Evolutionary conservation across 2,888 invertebrate species (phyloP).

Genomic region (Drosophila siamana): DNA sequence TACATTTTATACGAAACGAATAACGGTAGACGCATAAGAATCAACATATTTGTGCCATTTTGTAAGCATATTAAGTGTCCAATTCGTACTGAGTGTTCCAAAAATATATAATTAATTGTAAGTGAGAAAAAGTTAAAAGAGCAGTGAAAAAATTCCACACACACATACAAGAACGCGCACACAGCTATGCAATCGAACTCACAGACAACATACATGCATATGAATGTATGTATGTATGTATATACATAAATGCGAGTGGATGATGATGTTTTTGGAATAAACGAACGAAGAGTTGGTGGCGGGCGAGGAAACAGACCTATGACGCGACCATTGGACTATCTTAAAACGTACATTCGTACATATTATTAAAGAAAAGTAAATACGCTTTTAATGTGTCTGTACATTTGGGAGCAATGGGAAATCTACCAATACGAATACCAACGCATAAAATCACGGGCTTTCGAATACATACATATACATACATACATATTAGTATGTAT

Average conservation of each 20-base stretch:
- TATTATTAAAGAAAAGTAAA: constrained; percentile 41
- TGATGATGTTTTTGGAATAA: constrained; percentile 77
- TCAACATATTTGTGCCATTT: constrained; percentile 76
- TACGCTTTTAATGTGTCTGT: constrained; percentile 9
- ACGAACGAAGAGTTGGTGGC: constrained; percentile 48
- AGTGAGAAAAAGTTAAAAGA: constrained; percentile 72
- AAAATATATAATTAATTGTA: constrained; percentile 69
- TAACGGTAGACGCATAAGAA: constrained; percentile 69
- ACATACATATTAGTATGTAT: constrained; percentile 9
- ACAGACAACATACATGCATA: constrained; percentile 48
- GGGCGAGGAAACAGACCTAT: constrained; percentile 39
- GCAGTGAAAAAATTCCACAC: constrained; percentile 81
- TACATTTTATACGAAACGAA: constrained; percentile 70
- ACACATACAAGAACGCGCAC: constrained; percentile 48
- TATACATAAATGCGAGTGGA: constrained; percentile 63
- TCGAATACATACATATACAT: constrained; percentile 31
- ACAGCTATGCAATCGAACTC: constrained; percentile 55
- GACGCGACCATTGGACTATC: constrained; percentile 62
- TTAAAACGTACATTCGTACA: constrained; percentile 35
- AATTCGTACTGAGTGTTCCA: constrained; percentile 70
- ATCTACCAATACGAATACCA: constrained; percentile 39
- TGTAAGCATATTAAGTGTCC: constrained; percentile 66
- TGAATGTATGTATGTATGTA: constrained; percentile 29
- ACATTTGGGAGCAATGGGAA: constrained; percentile 21
- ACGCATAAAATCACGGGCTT: constrained; percentile 36